A percentile compares a stretch with the other conserved stretches of the same genome.
Conservation (phyloP, 92 coral and sea anemone genomes). For the Palythoa caribaeorum region DNA sequence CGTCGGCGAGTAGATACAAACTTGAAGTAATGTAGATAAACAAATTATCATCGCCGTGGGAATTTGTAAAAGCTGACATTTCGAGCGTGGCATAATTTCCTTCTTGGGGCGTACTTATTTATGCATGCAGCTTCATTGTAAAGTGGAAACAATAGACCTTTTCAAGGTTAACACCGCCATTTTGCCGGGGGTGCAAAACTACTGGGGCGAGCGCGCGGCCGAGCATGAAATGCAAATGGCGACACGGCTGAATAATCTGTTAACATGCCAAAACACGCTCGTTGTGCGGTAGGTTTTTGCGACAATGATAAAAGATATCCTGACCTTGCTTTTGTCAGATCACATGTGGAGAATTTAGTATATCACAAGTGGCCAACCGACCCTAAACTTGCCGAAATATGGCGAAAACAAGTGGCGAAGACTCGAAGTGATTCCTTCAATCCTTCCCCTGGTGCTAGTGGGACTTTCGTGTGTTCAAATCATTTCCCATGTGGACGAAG, state of each 20-base stretch:
- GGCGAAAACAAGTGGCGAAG: constrained; percentile 57
- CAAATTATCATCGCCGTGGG: no score
- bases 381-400: constrained; percentile 46
- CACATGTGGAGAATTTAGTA: constrained; percentile 42
- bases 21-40: no score
- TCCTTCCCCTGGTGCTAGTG: constrained; percentile 36
- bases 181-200: constrained; percentile 30
- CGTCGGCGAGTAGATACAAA: no score
- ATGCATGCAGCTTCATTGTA: no score
- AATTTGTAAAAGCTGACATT: no score
- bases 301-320: constrained; percentile 53
- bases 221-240: constrained; percentile 13
- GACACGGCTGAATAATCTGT: constrained; percentile 9
- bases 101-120: no score
- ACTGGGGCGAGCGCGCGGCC: constrained; percentile 32
- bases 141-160: not conserved
- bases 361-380: constrained; percentile 59
- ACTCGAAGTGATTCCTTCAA: constrained; percentile 50
- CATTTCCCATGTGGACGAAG: constrained; percentile 41
- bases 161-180: constrained; percentile 29
- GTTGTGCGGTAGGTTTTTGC: constrained; percentile 50
- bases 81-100: no score
- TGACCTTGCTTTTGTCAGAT: constrained; percentile 7
- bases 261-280: constrained; percentile 41
- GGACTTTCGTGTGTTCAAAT: constrained; percentile 49